Base-by-base conservation (phyloP, 2,113 vertebrate species). In the Phylloscopus trochiloides region DNA sequence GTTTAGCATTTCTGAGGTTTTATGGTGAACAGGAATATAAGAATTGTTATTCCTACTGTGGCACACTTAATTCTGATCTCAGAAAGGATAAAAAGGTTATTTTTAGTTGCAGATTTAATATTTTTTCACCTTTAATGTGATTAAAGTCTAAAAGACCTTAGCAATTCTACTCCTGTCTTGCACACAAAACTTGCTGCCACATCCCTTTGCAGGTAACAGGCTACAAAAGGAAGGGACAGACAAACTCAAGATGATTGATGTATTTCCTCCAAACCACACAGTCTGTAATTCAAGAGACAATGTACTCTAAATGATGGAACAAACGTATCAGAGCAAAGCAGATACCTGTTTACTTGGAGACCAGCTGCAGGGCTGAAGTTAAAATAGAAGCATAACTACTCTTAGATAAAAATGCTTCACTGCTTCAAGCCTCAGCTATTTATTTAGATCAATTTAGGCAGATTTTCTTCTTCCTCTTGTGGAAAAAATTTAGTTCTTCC, bases 111-210 rank as follows among this genome's bases (percentile, higher is more conserved):
- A 88, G 57, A 67, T 88, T 80, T 82, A 88, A 24, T 90, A 85
- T 75, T 74, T 86, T 89, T 93, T 85, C 83, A 93, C 78, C 61
- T 82, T 88, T 94, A 90, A 90, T 93, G 70, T 70, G 70, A 89
- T 68, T 86, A 45, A 84, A 90, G 40, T 77, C 36, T 71, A 34
- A 72, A 76, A 88, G 17, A 88, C 47, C 34, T 58, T 42, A 51
- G 38, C 94, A 93, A 76, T 80, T 84, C 90, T 77, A n/a, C 51
- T 80, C n/a, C 67, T 87, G 65, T 52, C 58, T 42, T 55, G 75
- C 85, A 80, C 76, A 50, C 24, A 20, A 38, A 82, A 55, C 43
- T 79, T 71, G 73, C 67, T 86, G 83, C 67, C 83, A 80, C 57
- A 43, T 43, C 10, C 58, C 62, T 63, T 43, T 19, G 74, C 66